Base-by-base conservation (phyloP, 2,888 invertebrate genomes). In the Serripes groenlandicus region DNA sequence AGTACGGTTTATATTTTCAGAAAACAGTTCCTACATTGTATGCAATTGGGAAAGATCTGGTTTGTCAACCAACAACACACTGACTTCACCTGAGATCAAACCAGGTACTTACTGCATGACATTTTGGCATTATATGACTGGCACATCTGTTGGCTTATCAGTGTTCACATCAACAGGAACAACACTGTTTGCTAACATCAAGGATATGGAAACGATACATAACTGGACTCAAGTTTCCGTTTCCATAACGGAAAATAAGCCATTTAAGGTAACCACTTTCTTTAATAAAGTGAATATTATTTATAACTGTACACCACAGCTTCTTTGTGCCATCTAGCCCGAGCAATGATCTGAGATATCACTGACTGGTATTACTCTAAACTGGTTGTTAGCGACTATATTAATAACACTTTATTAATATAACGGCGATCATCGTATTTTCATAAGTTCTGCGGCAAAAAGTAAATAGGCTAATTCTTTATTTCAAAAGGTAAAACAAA, bases 81-180 rank as follows among this genome's bases (percentile, higher is more conserved):
- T 66, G 26, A 66, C 42, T n/a, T 66, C 66, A 5, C 42, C 42
- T 26, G 1, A 23, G 42, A 37, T 66, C 26, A 2, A 37, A 37
- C 42, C 66, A 11, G 66, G 66, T 15, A 66, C 66, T 26, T 66
- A 66, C 26, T 66, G 66, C 28, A 18, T 66, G 42, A 66, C 42
- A 23, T 66, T 66, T 42, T 66, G 66, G 66, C 42, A 66, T 42
- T 66, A 42, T 28, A n/a, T 66, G 2, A 66, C 66, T 5, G 66
- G 66, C 15, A 26, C 35, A 21, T 35, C 35, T 4, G 66, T 66
- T 3, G 66, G 66, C 1, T 28, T 66, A 0, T 66, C 66, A 23
- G 66, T 66, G 42, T 66, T 42, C 42, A 42, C 66, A 26, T 42
- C 66, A 7, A 23, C 42, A 0, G 66, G 66, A 1, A 23, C 9